Evolutionary conservation across 2,888 invertebrate species (phyloP), one percentile per base, ranked within the genome.

Genomic region (Monochamus alternatus): DNA sequence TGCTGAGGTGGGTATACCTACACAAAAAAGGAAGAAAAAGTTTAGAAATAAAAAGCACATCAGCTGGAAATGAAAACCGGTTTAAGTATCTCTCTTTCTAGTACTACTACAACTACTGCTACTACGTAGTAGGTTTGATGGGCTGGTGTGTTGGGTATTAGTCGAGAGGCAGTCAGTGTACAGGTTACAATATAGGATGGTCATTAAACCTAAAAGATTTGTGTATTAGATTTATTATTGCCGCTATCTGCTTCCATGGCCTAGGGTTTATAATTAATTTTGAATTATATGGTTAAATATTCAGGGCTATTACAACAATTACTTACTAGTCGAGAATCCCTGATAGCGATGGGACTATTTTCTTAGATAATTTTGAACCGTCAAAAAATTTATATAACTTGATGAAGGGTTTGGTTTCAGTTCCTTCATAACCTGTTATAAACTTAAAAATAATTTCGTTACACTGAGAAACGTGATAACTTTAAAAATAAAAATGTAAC

Each of bases 11-110:
- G 86, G 84, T 87, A 86, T 86, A 86, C 85, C 86, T 85, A 85
- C 84, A 85, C 84, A 87, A 86, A 86, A 87, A 87, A 85, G 22
- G 55, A 83, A 83, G 83, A 86, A 84, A 87, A 86, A 84, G 82
- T 84, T 84, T 83, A 85, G 85, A 87, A 87, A 87, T 86, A 87
- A 87, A 87, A 88, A 87, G 87, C 86, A 86, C 88, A 89, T 88
- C 89, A 88, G 87, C 88, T 88, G 88, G 85, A 88, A 87, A 85
- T 85, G 85, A 86, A 85, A 88, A 89, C 88, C 88, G 87, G 89
- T 87, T 88, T 81, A 73, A 78, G 76, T 85, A 84, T 84, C 83
- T 87, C 86, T 86, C 81, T 84, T 85, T 85, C 82, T 86, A 86
- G 85, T 87, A 87, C 84, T 88, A 88, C 87, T 87, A 87, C 87